Percentiles rank a stretch among this genome's conserved stretches.
Evolutionary conservation across 2,888 invertebrate species (phyloP).

Genomic region (Unio delphinus): DNA sequence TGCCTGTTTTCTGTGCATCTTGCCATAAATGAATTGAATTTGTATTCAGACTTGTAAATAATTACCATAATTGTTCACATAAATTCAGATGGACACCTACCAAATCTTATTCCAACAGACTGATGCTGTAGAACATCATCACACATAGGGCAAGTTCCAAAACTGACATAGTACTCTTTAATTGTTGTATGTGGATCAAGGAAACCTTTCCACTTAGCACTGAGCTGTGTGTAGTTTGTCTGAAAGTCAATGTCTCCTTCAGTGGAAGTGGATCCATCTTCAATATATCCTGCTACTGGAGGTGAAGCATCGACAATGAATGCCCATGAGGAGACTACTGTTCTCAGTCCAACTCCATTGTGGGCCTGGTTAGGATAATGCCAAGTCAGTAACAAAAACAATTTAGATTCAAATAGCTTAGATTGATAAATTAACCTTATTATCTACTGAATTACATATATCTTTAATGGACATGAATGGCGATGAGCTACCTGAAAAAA

Average conservation of each 20-base stretch:
- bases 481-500: no score
- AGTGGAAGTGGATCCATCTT: conserved; percentile 20
- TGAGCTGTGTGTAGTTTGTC: conserved; percentile 16
- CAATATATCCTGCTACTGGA: conserved; percentile 34
- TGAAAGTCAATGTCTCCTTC: conserved; percentile 33
- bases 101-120: conserved; percentile 29
- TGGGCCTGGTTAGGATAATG: conserved; percentile 17
- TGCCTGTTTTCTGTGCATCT: no score
- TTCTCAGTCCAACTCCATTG: conserved; percentile 34
- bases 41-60: no score
- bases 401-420: background rate
- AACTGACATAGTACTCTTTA: conserved; percentile 24
- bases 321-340: conserved; percentile 36
- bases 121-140: conserved; percentile 31
- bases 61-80: background rate
- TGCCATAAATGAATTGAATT: no score
- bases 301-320: conserved; percentile 36
- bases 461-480: no score
- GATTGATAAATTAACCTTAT: no score
- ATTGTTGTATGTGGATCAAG: conserved; percentile 43
- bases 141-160: conserved; percentile 17
- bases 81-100: conserved; percentile 9
- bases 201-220: conserved; percentile 40
- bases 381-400: background rate
- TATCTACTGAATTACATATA: no score